Base-by-base conservation (phyloP, 2,797 vertebrate species). In the Pteropus rufus region DNA sequence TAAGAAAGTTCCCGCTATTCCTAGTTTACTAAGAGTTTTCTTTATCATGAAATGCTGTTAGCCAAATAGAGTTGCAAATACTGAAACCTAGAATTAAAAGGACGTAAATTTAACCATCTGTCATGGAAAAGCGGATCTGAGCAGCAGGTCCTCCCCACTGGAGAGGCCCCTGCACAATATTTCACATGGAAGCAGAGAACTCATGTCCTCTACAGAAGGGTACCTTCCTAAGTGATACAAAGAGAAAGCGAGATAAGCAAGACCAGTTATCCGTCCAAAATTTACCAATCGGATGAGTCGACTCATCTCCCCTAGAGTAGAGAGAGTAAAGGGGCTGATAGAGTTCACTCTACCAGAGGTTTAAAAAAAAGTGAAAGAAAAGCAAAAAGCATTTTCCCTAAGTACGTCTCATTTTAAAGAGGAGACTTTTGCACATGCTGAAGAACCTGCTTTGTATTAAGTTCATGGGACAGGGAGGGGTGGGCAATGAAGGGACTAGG, bases 21-120 rank as follows among this genome's bases (percentile, higher is more conserved):
- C 18, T 54, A 54, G 44, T 70, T 34, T 52, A 34, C 31, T 67
- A 60, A 34, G 10, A 88, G 14, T 18, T 94, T 96, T 49, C 49
- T 49, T 93, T 91, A 80, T 56, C 24, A 41, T 70, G 72, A 95
- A 26, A 81, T 54, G 79, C 49, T 36, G 10, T 84, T 85, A 26
- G 7, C 23, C 60, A 77, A 91, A 36, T 10, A 39, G 7, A 3
- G 46, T 91, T 93, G 21, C 69, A 93, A 72, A 85, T 85, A 49
- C 60, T 46, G 36, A 91, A 80, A 29, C 6, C 34, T 44, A 64
- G n/a, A 65, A 85, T 88, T 93, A 39, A 77, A 94, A 81, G 70
- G 56, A 54, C 10, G 34, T 82, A 24, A 85, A 67, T 29, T n/a
- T 52, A 56, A 41, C 18, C 31, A 70, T n/a, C 4, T 23, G 24